A percentile compares a stretch with the other conserved stretches of the same genome.
Evolutionary conservation across 2,113 vertebrate species (phyloP).

Genomic region (Tretioscincus oriximinensis): DNA sequence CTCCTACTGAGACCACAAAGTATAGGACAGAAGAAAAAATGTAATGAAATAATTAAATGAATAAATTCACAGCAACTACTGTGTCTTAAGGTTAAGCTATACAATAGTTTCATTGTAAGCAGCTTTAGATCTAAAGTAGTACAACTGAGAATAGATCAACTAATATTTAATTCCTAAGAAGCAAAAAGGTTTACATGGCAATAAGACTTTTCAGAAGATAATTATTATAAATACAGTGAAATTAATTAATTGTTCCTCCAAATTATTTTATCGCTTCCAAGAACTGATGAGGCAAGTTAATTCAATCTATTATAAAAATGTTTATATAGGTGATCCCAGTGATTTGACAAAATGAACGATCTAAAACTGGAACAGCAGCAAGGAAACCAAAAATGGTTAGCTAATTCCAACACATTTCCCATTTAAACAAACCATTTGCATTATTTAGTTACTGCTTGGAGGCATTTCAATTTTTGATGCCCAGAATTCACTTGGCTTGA

Average conservation of each 20-base stretch:
- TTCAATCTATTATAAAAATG: constrained; percentile 38
- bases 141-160: constrained; percentile 33
- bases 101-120: not conserved
- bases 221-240: constrained; percentile 35
- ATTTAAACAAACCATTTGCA: constrained; percentile 49
- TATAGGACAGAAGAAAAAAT: too few relatives aligned
- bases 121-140: constrained; percentile 23
- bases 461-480: constrained; percentile 57
- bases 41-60: too few relatives aligned
- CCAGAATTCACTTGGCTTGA: constrained; percentile 46
- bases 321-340: constrained; percentile 26
- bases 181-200: constrained; percentile 18
- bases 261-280: constrained; percentile 22
- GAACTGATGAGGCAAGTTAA: constrained; percentile 37
- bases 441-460: constrained; percentile 58
- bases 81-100: not conserved
- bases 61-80: too few relatives aligned
- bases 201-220: constrained; percentile 18
- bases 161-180: constrained; percentile 30
- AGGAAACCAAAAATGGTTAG: constrained; percentile 48
- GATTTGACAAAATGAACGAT: constrained; percentile 36
- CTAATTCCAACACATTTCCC: constrained; percentile 49
- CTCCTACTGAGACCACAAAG: too few relatives aligned
- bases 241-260: constrained; percentile 36
- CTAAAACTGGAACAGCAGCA: constrained; percentile 42